Evolutionary conservation across 2,113 vertebrate genomes (phyloP).

Genomic region (Agelaius phoeniceus): DNA sequence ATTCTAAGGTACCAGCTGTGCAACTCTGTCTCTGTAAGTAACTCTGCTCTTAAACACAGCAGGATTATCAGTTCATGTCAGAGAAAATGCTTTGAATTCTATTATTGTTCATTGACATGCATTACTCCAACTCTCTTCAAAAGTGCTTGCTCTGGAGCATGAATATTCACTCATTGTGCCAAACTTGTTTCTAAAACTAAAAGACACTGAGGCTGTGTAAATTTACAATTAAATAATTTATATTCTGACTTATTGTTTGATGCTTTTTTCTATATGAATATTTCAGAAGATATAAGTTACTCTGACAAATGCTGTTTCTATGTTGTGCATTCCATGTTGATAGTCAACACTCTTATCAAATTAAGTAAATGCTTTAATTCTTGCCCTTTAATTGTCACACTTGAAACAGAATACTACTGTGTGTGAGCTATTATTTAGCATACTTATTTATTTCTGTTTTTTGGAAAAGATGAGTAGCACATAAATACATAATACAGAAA

Average conservation of each 20-base stretch:
- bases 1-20: not conserved
- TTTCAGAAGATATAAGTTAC: not conserved
- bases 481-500: not conserved
- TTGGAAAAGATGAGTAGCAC: not conserved
- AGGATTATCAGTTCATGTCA: not conserved
- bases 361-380: not conserved
- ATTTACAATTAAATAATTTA: not conserved
- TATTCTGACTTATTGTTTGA: not conserved
- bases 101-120: not conserved
- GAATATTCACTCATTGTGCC: not conserved
- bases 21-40: not conserved
- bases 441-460: not conserved
- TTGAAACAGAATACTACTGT: not conserved
- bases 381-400: not conserved
- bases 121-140: not conserved
- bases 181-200: not conserved
- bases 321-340: not conserved
- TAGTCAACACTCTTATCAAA: not conserved
- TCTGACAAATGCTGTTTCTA: not conserved
- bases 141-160: not conserved
- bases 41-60: not conserved
- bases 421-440: not conserved
- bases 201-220: not conserved
- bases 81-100: constrained; percentile 7
- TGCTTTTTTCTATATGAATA: not conserved